Percentiles rank a stretch among this genome's conserved stretches.
Conservation (phyloP, 2,113 vertebrate species). For the Bubo bubo region DNA sequence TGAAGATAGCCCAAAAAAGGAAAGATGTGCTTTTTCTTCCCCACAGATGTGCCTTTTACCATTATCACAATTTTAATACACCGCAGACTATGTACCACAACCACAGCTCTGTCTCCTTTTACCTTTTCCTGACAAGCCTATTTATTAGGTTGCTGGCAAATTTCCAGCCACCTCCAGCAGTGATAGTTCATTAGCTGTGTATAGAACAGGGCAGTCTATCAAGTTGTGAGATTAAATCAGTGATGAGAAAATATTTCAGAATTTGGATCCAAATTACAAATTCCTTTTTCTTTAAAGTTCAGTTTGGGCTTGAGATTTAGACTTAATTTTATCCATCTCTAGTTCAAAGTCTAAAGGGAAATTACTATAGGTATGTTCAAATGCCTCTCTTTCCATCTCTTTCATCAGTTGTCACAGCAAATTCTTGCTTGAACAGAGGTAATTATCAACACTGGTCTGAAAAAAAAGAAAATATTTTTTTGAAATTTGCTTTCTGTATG, state of each 20-base stretch:
- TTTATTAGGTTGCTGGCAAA: neutral
- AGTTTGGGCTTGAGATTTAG: neutral
- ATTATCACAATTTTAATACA: neutral
- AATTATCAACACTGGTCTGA: neutral
- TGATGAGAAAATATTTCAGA: neutral
- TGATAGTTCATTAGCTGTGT: neutral
- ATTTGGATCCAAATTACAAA: neutral
- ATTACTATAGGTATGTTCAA: neutral
- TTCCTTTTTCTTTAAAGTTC: neutral
- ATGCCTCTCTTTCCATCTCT: neutral
- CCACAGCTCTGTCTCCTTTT: neutral
- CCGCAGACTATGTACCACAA: neutral
- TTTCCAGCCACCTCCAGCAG: neutral
- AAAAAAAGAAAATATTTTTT: neutral
- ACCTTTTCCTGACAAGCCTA: neutral
- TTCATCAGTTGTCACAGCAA: neutral
- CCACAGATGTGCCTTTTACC: neutral
- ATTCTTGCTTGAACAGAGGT: neutral
- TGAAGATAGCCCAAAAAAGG: neutral
- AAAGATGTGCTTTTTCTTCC: neutral
- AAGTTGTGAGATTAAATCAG: neutral
- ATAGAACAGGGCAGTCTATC: neutral
- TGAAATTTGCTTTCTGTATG: rapidly evolving
- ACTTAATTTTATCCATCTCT: neutral
- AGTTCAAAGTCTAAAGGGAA: neutral